Evolutionary conservation across 2,113 vertebrate species (phyloP).

Genomic region (Pelusios castaneus): DNA sequence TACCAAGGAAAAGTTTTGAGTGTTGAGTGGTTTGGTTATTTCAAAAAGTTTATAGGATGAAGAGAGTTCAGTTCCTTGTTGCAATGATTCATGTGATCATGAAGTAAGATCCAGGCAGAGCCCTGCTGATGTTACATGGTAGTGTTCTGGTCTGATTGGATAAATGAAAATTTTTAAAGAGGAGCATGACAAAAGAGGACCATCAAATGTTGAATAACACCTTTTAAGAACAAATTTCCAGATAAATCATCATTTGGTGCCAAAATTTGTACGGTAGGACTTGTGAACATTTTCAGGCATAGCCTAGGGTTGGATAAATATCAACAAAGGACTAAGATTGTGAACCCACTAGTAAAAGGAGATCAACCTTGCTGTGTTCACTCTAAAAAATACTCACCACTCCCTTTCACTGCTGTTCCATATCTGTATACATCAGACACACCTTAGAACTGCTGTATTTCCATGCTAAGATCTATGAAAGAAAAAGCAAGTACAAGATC

Average conservation of each 20-base stretch:
- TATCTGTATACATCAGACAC: neutral
- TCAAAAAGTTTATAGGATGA: neutral
- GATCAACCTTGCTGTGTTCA: neutral
- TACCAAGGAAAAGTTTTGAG: neutral
- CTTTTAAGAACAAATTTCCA: neutral
- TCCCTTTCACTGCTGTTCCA: neutral
- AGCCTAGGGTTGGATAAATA: neutral
- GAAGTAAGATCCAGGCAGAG: neutral
- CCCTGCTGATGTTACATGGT: neutral
- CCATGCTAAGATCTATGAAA: neutral
- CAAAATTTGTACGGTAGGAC: neutral
- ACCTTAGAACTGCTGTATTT: neutral
- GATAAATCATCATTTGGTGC: neutral
- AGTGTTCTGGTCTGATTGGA: neutral
- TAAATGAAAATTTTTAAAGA: neutral
- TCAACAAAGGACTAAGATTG: neutral
- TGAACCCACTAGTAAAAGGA: neutral
- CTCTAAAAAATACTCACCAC: neutral
- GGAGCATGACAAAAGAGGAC: neutral
- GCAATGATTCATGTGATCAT: neutral
- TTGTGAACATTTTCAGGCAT: accelerated
- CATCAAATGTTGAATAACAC: neutral
- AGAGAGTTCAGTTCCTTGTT: neutral
- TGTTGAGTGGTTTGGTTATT: neutral
- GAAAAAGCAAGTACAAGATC: neutral